Conservation (phyloP, 2,113 vertebrate species). For the Danio rerio region GRCz12tu NC_133188.1:23257501-23258000, state of each 20-base stretch:
- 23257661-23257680: neutral
- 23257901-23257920: no score
- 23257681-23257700: neutral
- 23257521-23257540: constrained; percentile 52
- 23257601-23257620: constrained; percentile 52
- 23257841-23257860: no score
- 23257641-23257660: neutral
- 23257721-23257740: neutral
- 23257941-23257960: no score
- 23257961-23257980: no score
- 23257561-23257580: constrained; percentile 50
- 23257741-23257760: neutral
- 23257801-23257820: no score
- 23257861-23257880: no score
- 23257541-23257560: constrained; percentile 60
- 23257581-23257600: constrained; percentile 51
- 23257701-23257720: neutral
- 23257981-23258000: no score
- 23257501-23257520: constrained; percentile 14
- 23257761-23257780: neutral
- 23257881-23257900: no score
- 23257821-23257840: no score
- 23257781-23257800: no score
- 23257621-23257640: constrained; percentile 23
- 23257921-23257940: no score